Evolutionary conservation across 1,140 invertebrate species (phyloP), one percentile per base, ranked within the genome.

Genomic region (Globodera rostochiensis): DNA sequence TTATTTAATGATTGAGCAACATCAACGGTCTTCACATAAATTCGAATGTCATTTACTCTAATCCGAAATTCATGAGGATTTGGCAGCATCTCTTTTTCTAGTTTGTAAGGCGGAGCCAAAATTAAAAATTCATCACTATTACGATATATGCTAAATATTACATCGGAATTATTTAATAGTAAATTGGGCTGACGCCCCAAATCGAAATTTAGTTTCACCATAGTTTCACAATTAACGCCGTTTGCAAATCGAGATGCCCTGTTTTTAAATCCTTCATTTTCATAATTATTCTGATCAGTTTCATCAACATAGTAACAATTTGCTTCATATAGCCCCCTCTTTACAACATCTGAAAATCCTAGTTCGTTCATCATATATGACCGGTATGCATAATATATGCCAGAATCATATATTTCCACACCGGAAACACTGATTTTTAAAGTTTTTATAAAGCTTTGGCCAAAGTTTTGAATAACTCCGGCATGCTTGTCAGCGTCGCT

Each of bases 121-220:
- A 84, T 82, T 25, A 86, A 71, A 19, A 82, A 84, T 19, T 81
- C 83, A 73, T 82, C 81, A 57, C 19, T 21, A n/a, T 50, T 49
- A 19, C 73, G 47, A 15, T 73, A 73, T 11, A 82, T 77, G 3
- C 45, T 84, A 71, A 82, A 84, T 9, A 83, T 66, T 8, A 82
- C 45, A 60, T 80, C 47, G 5, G 47, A 21, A 50, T 82, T 82
- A 66, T 82, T 86, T 8, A 82, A 15, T 3, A 82, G 49, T n/a
- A 79, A 36, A 19, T 21, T 49, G n/a, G 47, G 49, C 25, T 82
- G 81, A 45, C 84, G 84, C 6, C 73, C 81, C 21, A 82, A n/a
- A 67, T 82, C 81, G 57, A 82, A 82, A 82, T 82, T 71, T 0
- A 71, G 15, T 71, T 71, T 71, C 7, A 71, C 69, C 69, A 66